These are phyloP conservation scores for Hycleus phaleratus DNA, from an alignment of 1,140 invertebrate genomes.

Conservation along the genomic window DNA sequence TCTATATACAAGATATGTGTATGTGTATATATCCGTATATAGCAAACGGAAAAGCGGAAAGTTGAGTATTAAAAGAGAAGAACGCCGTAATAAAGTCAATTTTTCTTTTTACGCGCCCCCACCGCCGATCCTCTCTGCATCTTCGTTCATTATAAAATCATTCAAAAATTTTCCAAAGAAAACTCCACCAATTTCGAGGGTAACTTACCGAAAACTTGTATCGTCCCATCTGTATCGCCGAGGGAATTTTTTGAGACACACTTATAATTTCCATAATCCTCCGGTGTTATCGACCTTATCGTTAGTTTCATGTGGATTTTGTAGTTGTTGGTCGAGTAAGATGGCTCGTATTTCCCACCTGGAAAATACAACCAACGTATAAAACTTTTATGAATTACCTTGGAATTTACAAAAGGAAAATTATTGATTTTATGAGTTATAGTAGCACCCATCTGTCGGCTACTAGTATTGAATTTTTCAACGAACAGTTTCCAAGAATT, in stretches of 20 bases:
- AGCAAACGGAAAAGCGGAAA: not conserved
- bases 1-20: not conserved
- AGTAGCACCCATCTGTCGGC: not conserved
- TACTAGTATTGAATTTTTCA: not conserved
- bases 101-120: too few relatives aligned
- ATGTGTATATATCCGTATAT: not conserved
- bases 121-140: too few relatives aligned
- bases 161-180: slow-evolving; percentile 1
- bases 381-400: not conserved
- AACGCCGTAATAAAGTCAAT: not conserved
- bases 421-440: not conserved
- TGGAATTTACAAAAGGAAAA: not conserved
- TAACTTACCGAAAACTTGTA: slow-evolving; percentile 72
- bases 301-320: slow-evolving; percentile 71
- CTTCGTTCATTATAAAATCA: slow-evolving; percentile 6
- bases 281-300: slow-evolving; percentile 56
- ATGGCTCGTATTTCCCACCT: slow-evolving; percentile 68
- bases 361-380: slow-evolving; percentile 13
- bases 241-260: slow-evolving; percentile 76
- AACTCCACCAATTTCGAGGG: too few relatives aligned
- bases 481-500: not conserved
- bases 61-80: not conserved
- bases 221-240: slow-evolving; percentile 78
- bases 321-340: slow-evolving; percentile 60
- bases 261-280: slow-evolving; percentile 71